phyloP scores from a whole-genome alignment of 23 tunicate species.

The Trididemnum nubilum region DNA sequence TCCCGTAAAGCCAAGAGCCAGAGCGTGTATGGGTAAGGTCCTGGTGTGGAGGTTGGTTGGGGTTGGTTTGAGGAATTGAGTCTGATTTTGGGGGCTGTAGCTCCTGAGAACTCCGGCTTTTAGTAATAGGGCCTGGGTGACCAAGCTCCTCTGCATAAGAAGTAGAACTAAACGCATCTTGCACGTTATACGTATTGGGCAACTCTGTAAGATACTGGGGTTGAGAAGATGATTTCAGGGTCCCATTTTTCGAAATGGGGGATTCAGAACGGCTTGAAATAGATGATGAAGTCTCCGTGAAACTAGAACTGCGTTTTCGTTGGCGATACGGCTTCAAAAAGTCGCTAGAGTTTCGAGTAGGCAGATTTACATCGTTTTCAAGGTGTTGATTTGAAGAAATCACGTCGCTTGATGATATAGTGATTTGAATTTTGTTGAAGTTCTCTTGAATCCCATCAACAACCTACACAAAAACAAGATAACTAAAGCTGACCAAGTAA shows the following conservation, averaged over 20 bases:
- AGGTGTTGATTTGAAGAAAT: not conserved
- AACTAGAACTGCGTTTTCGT: slow-evolving; percentile 78
- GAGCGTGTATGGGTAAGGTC: not conserved
- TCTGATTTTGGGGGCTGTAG: slow-evolving; percentile 47
- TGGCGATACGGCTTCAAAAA: slow-evolving; percentile 5
- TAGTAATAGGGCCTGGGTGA: slow-evolving; percentile 13
- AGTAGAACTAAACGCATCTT: slow-evolving; percentile 2
- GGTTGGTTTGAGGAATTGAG: slow-evolving; percentile 23
- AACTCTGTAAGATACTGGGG: slow-evolving; percentile 4
- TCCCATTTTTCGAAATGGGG: not conserved
- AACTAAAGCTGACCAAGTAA: too few species aligned
- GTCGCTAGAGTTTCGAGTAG: not conserved
- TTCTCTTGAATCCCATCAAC: not conserved
- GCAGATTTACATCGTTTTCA: not conserved
- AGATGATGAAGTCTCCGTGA: slow-evolving; percentile 32
- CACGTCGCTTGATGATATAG: not conserved
- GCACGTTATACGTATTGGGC: slow-evolving; percentile 28
- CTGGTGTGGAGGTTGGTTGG: not conserved
- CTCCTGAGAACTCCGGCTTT: slow-evolving; percentile 36
- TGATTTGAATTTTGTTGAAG: not conserved
- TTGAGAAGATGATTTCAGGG: not conserved
- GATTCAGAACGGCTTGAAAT: not conserved
- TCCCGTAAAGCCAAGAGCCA: not conserved
- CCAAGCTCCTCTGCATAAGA: not conserved
- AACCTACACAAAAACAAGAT: too few species aligned